Percentiles rank a stretch among this genome's conserved stretches.
phyloP scores from a whole-genome alignment of 2,797 vertebrate genomes.

The Nannoperca australis region DNA sequence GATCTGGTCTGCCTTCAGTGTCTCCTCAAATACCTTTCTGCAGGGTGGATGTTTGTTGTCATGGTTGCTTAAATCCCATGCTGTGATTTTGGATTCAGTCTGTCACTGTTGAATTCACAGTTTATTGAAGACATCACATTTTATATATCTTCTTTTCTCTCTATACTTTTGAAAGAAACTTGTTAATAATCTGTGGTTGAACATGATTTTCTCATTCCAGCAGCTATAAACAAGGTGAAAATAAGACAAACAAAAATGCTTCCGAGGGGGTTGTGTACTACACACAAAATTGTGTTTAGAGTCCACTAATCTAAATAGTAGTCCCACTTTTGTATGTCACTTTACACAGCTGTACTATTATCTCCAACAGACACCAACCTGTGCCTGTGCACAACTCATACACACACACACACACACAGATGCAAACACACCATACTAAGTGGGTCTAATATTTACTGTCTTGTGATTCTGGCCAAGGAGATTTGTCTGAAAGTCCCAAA shows the following conservation, averaged over 20 bases:
- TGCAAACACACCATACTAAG: constrained; percentile 50
- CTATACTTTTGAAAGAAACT: background rate
- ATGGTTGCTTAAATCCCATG: constrained; percentile 29
- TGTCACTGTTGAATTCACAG: constrained; percentile 25
- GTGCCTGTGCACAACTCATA: background rate
- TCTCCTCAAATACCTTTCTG: constrained; percentile 45
- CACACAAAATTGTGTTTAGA: constrained; percentile 20
- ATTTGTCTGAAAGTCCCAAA: constrained; percentile 63
- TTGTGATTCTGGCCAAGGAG: constrained; percentile 47
- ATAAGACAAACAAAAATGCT: constrained; percentile 34
- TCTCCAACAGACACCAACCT: background rate
- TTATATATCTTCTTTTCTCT: background rate
- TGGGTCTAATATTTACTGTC: constrained; percentile 63
- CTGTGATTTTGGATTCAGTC: constrained; percentile 44
- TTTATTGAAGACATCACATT: constrained; percentile 28
- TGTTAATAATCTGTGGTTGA: constrained; percentile 11
- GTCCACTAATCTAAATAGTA: constrained; percentile 9
- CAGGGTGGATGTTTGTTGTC: constrained; percentile 44
- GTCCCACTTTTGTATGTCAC: constrained; percentile 7
- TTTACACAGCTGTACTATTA: background rate
- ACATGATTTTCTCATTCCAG: constrained; percentile 37
- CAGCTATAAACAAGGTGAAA: constrained; percentile 42
- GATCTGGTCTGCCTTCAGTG: background rate
- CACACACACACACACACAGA: constrained; percentile 9
- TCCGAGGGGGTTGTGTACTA: background rate